phyloP scores from a whole-genome alignment of 1,140 invertebrate species.

The Drosophila parvula region DNA sequence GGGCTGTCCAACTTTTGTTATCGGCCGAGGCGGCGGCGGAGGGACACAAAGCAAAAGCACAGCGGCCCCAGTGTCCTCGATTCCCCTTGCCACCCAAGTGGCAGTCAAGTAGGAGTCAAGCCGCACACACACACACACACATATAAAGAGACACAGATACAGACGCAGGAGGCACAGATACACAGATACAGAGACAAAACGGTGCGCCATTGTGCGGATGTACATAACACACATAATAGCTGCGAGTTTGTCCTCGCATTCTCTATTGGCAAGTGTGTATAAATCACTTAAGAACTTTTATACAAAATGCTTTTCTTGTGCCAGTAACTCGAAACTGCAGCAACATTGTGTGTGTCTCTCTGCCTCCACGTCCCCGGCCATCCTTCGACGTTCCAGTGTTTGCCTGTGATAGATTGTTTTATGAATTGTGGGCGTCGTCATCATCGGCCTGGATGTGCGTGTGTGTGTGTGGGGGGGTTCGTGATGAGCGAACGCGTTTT shows the following conservation, averaged over 20 bases:
- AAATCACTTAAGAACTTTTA: slow-evolving; percentile 80
- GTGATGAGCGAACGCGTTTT: slow-evolving; percentile 61
- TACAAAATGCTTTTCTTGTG: slow-evolving; percentile 61
- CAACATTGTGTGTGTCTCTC: slow-evolving; percentile 28
- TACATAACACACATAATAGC: slow-evolving; percentile 30
- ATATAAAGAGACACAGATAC: neutral
- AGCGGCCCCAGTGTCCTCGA: slow-evolving; percentile 37
- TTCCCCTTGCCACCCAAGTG: slow-evolving; percentile 27
- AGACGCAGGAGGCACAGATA: neutral
- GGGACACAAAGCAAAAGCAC: slow-evolving; percentile 31
- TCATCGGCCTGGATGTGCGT: neutral
- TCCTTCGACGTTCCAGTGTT: slow-evolving; percentile 11
- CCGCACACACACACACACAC: slow-evolving; percentile 13
- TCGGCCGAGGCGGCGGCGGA: slow-evolving; percentile 10
- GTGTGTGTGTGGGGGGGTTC: slow-evolving; percentile 25
- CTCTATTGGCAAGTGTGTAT: slow-evolving; percentile 68
- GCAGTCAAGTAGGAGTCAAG: slow-evolving; percentile 54
- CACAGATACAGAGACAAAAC: neutral
- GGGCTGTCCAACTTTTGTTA: slow-evolving; percentile 53
- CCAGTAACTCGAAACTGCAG: slow-evolving; percentile 65
- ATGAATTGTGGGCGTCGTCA: slow-evolving; percentile 50
- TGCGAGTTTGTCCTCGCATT: slow-evolving; percentile 20
- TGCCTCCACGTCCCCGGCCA: neutral
- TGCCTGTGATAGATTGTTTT: slow-evolving; percentile 59
- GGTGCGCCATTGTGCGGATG: slow-evolving; percentile 9